Percentiles rank a stretch among this genome's conserved stretches.
phyloP scores from a whole-genome alignment of 2,113 vertebrate species.

The Vombatus ursinus region DNA sequence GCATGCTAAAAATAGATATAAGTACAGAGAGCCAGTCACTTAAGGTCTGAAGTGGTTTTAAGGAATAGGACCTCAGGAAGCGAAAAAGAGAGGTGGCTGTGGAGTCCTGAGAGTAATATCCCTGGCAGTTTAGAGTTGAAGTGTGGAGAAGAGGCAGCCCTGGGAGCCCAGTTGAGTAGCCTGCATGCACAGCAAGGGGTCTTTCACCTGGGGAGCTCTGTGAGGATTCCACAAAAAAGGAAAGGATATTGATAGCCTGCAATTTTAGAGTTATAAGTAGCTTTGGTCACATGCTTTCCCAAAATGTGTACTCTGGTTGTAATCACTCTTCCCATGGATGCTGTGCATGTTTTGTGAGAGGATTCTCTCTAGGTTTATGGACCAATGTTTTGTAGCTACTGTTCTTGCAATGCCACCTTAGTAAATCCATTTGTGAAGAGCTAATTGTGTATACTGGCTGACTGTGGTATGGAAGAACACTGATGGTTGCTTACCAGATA shows the following conservation, averaged over 20 bases:
- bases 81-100: background rate
- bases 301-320: background rate
- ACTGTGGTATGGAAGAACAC: background rate
- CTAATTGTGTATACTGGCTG: background rate
- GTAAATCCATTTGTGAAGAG: background rate
- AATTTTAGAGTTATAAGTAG: background rate
- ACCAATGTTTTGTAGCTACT: background rate
- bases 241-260: background rate
- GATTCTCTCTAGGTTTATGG: background rate
- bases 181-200: background rate
- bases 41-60: background rate
- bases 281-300: background rate
- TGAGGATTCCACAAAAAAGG: background rate
- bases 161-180: background rate
- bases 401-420: background rate
- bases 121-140: background rate
- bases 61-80: background rate
- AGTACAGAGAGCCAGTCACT: background rate
- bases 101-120: background rate
- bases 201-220: background rate
- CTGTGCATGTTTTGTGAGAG: background rate
- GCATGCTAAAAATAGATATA: background rate
- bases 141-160: background rate
- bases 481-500: background rate
- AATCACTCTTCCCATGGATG: background rate